Evolutionary conservation across 2,888 invertebrate genomes (phyloP), one percentile per base, ranked within the genome.

Genomic region (Nemapogon koenigi): DNA sequence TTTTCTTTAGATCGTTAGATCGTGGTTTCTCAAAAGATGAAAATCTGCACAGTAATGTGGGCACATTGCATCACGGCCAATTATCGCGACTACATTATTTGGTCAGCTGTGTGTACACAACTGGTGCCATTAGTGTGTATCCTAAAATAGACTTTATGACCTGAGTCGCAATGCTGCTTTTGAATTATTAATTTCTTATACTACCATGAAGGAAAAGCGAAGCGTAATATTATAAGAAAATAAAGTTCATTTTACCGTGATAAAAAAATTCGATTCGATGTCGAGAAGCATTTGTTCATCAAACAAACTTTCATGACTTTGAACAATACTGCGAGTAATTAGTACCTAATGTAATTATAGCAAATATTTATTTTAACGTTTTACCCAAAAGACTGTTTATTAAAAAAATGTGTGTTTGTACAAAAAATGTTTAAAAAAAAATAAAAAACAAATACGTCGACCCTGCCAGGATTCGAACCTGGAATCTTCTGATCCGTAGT

Each of bases 401-500:
- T 13, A 29, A 3, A 14, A 29, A 29, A 29, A 2, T 16, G 17
- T 3, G 16, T 10, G 8, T 3, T 16, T 16, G 13, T 3, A 16
- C 13, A 31, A 36, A 36, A 18, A 42, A n/a, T n/a, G n/a, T n/a
- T n/a, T n/a, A n/a, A 43, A 41, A 43, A 35, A 38, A 32, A 46
- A 52, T 54, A 54, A 54, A 48, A 46, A 3, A 15, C 47, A 54
- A 49, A 32, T 1, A 8, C 1, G 1, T 49, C 81, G 81, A 81
- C 80, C 81, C 71, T 82, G 81, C 81, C 82, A 82, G 81, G 82
- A 82, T 81, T 82, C 81, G 81, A 82, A 82, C 75, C 82, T 84
- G 83, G 80, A 82, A 82, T 82, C 81, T 82, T 81, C 81, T 83
- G 83, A 83, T 84, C 83, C 83, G 83, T 84, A 83, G 83, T 83